Base-by-base conservation (phyloP, 2,888 invertebrate genomes). In the Ditylenchus weischeri region DNA sequence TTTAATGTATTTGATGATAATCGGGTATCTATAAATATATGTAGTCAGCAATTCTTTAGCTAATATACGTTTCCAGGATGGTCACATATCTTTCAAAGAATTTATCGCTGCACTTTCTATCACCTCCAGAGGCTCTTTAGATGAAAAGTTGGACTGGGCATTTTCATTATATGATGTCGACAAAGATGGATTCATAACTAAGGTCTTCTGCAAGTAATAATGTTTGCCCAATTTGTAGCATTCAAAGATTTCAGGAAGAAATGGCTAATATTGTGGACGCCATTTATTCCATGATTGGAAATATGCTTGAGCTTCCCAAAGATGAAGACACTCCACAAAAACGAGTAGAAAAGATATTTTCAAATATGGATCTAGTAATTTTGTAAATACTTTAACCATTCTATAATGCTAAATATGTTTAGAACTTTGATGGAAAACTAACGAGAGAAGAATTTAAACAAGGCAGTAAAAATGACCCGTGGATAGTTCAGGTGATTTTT, bases 1-100 rank as follows among this genome's bases (percentile, higher is more conserved):
- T 96, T 96, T 88, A 90, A 94, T 84, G 96, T 96, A 64, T 96
- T 96, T 86, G 95, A 95, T 85, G 92, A 93, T 87, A 95, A 95
- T 85, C 92, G 92, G 86, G 95, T 94, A 86, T 29, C 29, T 29
- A 90, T 59, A 29, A 64, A 57, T 21, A n/a, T 54, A 19, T 57
- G 6, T 19, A 18, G 91, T 88, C 11, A 57, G 51, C 50, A 50
- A 23, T 38, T 19, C 21, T n/a, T 21, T 62, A 43, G 7, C n/a
- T n/a, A 43, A 57, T 58, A 8, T 35, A 66, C 36, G 35, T 51
- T 66, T 70, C 21, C 50, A 77, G 66, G 74, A 74, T 50, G 74
- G 74, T 13, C 75, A 74, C 68, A 74, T 78, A 36, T 64, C 68
- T 18, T 78, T 75, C 59, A 72, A 75, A 64, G 83, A 83, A 63